A percentile compares a stretch with the other conserved stretches of the same genome.
Evolutionary conservation across 2,888 invertebrate genomes (phyloP).

Genomic region (Cantharis rufa): DNA sequence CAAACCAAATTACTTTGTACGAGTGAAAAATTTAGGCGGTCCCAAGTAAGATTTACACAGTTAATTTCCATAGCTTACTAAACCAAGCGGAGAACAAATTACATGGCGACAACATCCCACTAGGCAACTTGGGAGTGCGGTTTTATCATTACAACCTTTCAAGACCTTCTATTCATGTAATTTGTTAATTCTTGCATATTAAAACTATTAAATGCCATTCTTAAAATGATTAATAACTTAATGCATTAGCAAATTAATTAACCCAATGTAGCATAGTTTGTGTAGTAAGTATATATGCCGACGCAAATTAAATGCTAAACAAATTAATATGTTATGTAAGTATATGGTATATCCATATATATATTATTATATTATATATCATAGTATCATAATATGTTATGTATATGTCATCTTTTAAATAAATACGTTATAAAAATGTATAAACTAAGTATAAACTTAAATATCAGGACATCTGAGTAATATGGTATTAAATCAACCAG

Average conservation of each 20-base stretch:
- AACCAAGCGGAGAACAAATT: constrained; percentile 44
- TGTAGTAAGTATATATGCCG: background rate
- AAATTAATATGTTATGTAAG: background rate
- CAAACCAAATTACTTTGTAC: constrained; percentile 35
- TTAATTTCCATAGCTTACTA: constrained; percentile 47
- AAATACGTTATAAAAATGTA: too few relatives aligned
- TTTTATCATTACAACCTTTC: constrained; percentile 40
- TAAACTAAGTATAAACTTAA: too few relatives aligned
- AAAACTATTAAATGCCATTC: background rate
- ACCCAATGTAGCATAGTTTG: background rate
- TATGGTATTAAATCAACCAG: background rate
- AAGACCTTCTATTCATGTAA: constrained; percentile 34
- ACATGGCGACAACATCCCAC: constrained; percentile 43
- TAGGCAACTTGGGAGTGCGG: constrained; percentile 39
- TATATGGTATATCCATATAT: too few relatives aligned
- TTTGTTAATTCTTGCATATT: constrained; percentile 29
- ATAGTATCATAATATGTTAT: too few relatives aligned
- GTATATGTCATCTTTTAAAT: too few relatives aligned
- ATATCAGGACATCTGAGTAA: background rate
- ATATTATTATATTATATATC: too few relatives aligned
- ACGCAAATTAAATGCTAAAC: background rate
- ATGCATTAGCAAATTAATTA: background rate
- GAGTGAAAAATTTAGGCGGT: constrained; percentile 43
- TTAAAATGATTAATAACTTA: background rate
- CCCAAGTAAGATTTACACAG: constrained; percentile 45